Conservation (phyloP, 2,797 vertebrate species). For the Ctenosaura bakeri region DNA sequence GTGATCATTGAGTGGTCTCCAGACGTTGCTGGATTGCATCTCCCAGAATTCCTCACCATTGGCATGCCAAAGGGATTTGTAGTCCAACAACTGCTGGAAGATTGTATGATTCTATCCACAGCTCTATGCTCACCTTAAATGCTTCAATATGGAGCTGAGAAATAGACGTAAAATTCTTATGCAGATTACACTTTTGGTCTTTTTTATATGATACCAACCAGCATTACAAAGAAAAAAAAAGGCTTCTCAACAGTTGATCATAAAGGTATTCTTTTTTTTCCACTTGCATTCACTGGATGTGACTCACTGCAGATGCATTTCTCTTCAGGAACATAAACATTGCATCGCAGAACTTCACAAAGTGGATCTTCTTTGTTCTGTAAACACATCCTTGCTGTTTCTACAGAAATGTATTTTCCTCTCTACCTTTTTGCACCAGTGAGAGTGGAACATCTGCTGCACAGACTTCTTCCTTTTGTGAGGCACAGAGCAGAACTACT, state of each 20-base stretch:
- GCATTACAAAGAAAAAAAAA: background rate
- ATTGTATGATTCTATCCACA: too few species aligned
- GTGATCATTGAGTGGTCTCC: too few species aligned
- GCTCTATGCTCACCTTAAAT: background rate
- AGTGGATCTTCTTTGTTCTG: background rate
- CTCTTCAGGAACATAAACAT: slow-evolving; percentile 26
- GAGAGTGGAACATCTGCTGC: slow-evolving; percentile 46
- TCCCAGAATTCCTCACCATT: too few species aligned
- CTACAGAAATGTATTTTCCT: background rate
- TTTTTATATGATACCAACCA: background rate
- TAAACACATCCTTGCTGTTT: slow-evolving; percentile 30
- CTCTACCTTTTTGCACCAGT: slow-evolving; percentile 52
- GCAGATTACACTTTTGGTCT: background rate
- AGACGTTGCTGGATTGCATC: too few species aligned
- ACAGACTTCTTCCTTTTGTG: slow-evolving; percentile 24
- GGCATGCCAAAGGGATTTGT: too few species aligned
- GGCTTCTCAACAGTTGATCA: background rate
- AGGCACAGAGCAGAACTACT: slow-evolving; percentile 13
- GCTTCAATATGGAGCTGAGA: background rate
- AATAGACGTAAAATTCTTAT: background rate
- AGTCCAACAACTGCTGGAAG: too few species aligned
- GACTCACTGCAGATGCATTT: slow-evolving; percentile 25
- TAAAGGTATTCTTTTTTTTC: background rate
- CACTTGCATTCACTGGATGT: background rate
- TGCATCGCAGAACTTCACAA: slow-evolving; percentile 2